Evolutionary conservation across 2,888 invertebrate species (phyloP), one percentile per base, ranked within the genome.

Genomic region (Eumerus sabulonum): DNA sequence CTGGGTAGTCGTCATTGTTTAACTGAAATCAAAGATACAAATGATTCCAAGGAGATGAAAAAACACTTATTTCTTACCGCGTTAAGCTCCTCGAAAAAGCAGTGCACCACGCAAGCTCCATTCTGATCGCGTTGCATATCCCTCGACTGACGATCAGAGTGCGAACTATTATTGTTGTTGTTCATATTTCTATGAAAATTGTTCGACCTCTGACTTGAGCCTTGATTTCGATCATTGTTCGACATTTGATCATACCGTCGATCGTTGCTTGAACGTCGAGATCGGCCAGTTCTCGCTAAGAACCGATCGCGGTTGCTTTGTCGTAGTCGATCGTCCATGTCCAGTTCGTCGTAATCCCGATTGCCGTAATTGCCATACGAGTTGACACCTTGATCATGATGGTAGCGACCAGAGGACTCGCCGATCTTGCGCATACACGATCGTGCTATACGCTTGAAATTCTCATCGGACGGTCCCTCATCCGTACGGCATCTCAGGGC

Each of bases 81-180:
- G 84, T 93, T 92, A 79, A 94, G 86, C 85, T 93, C 91, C 71
- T 92, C 91, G 85, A 94, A 91, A 84, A 94, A 92, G 84, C 94
- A 95, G 77, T 94, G 93, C 17, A 93, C 86, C 1, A 92, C 90
- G 83, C 94, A 94, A 70, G 89, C 88, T 71, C 88, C 76, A 51
- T 84, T 85, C 12, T 82, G 76, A 17, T 82, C 63, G 9, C 60
- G 60, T 16, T 71, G 60, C 60, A 57, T 81, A 7, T 62, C 64
- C 14, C 47, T 40, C 0, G 62, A 54, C 40, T 59, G 42, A 12
- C 45, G 51, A 45, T 62, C 64, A 3, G 47, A 57, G 14, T 66
- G 51, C 1, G 68, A 71, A 3, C 50, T 81, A 9, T 64, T 76
- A 40, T 59, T 64, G 11, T 54, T 76, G 48, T 57, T 64, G 9